Base-by-base conservation (phyloP, 53 echinoderm and acorn worm species). In the Echinarachnius parma region DNA sequence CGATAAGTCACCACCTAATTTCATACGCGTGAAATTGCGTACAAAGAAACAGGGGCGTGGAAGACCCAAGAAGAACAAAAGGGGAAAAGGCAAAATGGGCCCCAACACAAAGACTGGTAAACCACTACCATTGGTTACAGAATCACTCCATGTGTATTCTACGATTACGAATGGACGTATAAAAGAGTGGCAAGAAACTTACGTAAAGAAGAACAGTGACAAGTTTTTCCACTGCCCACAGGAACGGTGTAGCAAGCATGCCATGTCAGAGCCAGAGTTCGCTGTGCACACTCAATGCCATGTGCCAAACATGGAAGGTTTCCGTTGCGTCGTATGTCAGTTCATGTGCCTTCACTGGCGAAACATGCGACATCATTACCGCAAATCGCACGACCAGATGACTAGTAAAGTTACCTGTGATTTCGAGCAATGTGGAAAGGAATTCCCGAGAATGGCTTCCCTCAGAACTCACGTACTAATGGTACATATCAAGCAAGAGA, bases 311-410 rank as follows among this genome's bases (percentile, higher is more conserved):
- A 77, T 86, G 55, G 81, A 84, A 27, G 94, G 94, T 18, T 94
- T 90, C 37, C 77, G 83, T n/a, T 94, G 94, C 28, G 80, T 86
- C 0, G 28, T 83, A 26, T 90, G 90, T 20, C 71, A 78, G 34
- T 84, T 80, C 66, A 84, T 87, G 76, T 87, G 82, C 53, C 80
- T 81, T 0, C 81, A 78, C 62, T 94, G 94, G 94, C 81, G 90
- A 25, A 87, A 87, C 69, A 94, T 94, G 94, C 80, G 84, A 14
- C 84, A 81, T 52, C 94, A 94, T 60, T 78, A 81, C 60, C 81
- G 81, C 31, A 76, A 83, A 16, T 53, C 64, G 20, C 93, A 93
- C 64, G 77, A 82, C 18, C 32, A 66, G 42, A 84, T 70, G 59
- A 67, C 76, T 13, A 79, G 60, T 13, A 76, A 71, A 34, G 56